Evolutionary conservation across 2,888 invertebrate species (phyloP).

Genomic region (Quadriops clusia): DNA sequence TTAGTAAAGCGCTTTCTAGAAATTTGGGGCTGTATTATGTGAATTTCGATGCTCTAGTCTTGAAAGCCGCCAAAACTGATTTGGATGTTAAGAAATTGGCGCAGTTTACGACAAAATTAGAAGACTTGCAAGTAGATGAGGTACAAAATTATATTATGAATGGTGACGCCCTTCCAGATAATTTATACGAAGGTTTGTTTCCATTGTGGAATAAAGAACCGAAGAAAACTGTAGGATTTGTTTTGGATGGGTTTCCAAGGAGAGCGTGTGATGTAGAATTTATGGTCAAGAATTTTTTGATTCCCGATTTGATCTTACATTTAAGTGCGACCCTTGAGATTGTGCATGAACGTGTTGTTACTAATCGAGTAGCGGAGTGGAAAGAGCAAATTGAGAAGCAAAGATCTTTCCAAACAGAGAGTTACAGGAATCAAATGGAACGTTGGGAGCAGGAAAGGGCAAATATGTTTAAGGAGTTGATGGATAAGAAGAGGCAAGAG

Average conservation of each 20-base stretch:
- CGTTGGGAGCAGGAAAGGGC: slow-evolving; percentile 25
- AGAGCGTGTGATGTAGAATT: slow-evolving; percentile 42
- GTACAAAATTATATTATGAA: slow-evolving; percentile 39
- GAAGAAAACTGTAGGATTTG: slow-evolving; percentile 39
- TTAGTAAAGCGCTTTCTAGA: slow-evolving; percentile 40
- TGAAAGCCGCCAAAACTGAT: too few species aligned
- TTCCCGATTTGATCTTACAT: slow-evolving; percentile 49
- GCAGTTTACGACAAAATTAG: too few species aligned
- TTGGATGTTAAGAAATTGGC: too few species aligned
- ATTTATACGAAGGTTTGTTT: slow-evolving; percentile 37
- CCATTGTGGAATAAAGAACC: slow-evolving; percentile 44
- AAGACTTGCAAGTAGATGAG: too few species aligned
- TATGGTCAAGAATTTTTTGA: slow-evolving; percentile 38
- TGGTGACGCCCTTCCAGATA: slow-evolving; percentile 37
- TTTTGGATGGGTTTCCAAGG: slow-evolving; percentile 52
- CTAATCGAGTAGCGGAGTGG: slow-evolving; percentile 22
- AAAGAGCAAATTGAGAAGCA: slow-evolving; percentile 34
- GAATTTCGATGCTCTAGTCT: slow-evolving; percentile 39
- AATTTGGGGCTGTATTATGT: slow-evolving; percentile 45
- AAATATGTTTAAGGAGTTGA: slow-evolving; percentile 22
- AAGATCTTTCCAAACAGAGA: slow-evolving; percentile 16
- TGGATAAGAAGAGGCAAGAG: slow-evolving; percentile 25
- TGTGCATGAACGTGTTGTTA: slow-evolving; percentile 21
- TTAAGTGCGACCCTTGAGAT: slow-evolving; percentile 30
- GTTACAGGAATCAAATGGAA: slow-evolving; percentile 16